A percentile compares a stretch with the other conserved stretches of the same genome.
Conservation (phyloP, 2,888 invertebrate species). For the Pycnomerus fuliginosus region DNA sequence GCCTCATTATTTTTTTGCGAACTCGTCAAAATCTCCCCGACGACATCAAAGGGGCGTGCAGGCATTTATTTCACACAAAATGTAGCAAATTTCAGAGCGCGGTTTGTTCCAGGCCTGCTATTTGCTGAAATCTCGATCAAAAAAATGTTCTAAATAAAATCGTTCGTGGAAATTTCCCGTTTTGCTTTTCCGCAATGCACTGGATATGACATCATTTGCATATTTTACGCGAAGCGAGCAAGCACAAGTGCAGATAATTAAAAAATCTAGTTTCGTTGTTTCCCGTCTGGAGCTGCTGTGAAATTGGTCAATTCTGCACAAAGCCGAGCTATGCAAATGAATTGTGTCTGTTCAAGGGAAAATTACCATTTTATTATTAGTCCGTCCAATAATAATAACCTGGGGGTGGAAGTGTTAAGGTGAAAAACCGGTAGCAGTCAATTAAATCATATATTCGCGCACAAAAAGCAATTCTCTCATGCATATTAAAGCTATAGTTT, state of each 20-base stretch:
- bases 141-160: slow-evolving; percentile 2
- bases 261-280: slow-evolving; percentile 31
- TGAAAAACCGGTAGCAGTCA: not conserved
- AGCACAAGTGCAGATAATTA: slow-evolving; percentile 32
- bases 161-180: not conserved
- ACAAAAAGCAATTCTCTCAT: not conserved
- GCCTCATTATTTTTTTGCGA: too few species aligned
- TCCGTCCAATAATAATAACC: slow-evolving; percentile 11
- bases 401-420: not conserved
- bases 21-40: too few species aligned
- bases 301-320: slow-evolving; percentile 30
- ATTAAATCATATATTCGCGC: not conserved
- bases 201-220: slow-evolving; percentile 30
- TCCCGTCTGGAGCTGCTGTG: slow-evolving; percentile 2
- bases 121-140: not conserved
- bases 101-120: too few species aligned
- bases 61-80: too few species aligned
- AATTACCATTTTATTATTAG: too few species aligned
- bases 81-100: too few species aligned
- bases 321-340: slow-evolving; percentile 29
- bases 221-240: slow-evolving; percentile 28
- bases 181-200: slow-evolving; percentile 8
- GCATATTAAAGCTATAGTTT: not conserved
- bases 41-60: too few species aligned
- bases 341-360: slow-evolving; percentile 13